Evolutionary conservation across 2,888 invertebrate genomes (phyloP).

Genomic region (Dendrolimus houi): DNA sequence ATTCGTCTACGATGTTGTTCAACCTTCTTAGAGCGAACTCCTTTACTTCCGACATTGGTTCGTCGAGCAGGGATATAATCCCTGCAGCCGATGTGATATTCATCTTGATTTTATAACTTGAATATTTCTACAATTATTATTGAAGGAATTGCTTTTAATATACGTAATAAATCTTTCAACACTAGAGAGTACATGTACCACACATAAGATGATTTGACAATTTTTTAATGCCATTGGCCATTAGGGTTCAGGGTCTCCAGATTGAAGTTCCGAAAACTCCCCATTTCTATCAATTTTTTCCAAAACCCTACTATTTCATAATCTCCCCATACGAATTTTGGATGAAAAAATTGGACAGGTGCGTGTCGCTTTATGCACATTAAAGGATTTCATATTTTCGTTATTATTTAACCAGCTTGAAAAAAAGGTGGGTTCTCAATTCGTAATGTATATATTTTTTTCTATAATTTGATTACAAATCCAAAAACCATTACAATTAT

Average conservation of each 20-base stretch:
- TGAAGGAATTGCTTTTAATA: background rate
- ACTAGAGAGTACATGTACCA: conserved; percentile 6
- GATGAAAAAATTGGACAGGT: no score
- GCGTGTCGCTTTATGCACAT: no score
- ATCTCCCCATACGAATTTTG: no score
- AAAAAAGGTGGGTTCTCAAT: no score
- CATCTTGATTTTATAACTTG: conserved; percentile 38
- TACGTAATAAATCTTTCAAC: background rate
- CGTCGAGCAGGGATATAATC: conserved; percentile 96
- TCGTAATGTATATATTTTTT: no score
- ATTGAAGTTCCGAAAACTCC: background rate
- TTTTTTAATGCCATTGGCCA: conserved; percentile 28
- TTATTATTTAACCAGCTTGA: no score
- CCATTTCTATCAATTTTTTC: background rate
- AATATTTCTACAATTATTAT: background rate
- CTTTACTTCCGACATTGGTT: conserved; percentile 94
- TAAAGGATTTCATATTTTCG: no score
- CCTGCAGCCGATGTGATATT: conserved; percentile 83
- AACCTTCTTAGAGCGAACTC: conserved; percentile 95
- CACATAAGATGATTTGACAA: conserved; percentile 63
- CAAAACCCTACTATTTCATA: no score
- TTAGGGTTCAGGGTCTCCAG: no score
- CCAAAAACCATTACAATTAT: no score
- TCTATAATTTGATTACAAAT: no score
- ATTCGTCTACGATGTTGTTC: conserved; percentile 95